phyloP scores from a whole-genome alignment of 2,113 vertebrate species.

The Alethe castanea region DNA sequence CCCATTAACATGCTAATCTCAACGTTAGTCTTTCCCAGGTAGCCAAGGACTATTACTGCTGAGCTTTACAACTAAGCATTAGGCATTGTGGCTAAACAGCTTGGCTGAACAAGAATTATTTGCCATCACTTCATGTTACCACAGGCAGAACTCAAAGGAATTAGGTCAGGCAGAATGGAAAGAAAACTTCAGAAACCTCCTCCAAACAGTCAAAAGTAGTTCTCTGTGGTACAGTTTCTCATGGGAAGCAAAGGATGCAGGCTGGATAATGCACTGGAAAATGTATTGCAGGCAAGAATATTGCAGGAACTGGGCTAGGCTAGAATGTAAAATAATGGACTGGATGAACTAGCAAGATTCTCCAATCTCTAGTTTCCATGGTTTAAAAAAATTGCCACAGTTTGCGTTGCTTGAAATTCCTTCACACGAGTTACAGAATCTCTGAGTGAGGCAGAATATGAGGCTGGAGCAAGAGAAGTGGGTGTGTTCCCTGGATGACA shows the following conservation, averaged over 20 bases:
- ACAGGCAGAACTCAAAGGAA: not conserved
- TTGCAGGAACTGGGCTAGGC: not conserved
- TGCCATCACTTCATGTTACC: not conserved
- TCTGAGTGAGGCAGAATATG: not conserved
- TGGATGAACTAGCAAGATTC: not conserved
- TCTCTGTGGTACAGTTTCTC: not conserved
- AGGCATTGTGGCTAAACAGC: not conserved
- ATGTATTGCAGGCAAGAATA: not conserved
- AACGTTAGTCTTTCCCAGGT: not conserved
- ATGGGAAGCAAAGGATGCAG: constrained; percentile 18
- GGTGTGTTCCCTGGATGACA: constrained; percentile 33
- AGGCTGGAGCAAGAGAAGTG: not conserved
- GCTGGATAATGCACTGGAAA: constrained; percentile 3
- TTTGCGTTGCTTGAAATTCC: not conserved
- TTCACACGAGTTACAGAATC: not conserved
- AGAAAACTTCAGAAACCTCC: not conserved
- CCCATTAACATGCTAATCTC: not conserved
- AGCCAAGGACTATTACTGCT: not conserved
- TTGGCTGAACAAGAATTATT: constrained; percentile 11
- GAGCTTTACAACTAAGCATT: not conserved
- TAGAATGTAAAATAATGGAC: not conserved
- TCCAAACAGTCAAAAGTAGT: not conserved
- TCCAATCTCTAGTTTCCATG: not conserved
- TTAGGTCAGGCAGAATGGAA: constrained; percentile 10
- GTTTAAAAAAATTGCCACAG: not conserved